These are phyloP conservation scores for Doryteuthis pealeii DNA, from an alignment of 1,140 invertebrate genomes.

Conservation along the genomic window DNA sequence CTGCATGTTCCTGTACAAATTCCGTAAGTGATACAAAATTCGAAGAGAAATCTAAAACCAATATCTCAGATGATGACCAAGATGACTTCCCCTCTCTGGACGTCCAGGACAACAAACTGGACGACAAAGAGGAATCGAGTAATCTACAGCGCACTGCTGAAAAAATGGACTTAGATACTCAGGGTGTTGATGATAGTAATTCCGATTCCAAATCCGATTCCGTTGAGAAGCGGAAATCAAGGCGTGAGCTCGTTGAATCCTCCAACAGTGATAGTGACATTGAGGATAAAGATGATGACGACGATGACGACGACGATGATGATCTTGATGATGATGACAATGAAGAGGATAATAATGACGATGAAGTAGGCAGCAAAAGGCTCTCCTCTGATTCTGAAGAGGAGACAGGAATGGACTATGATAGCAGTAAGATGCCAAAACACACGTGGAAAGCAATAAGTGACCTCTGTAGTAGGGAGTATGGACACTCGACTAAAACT, in stretches of 20 bases:
- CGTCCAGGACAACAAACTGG: conserved; percentile 20
- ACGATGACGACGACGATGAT: conserved; percentile 49
- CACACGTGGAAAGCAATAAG: conserved; percentile 69
- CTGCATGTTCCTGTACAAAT: conserved; percentile 13
- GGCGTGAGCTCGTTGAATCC: background rate
- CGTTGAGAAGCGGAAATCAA: conserved; percentile 19
- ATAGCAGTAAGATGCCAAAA: conserved; percentile 63
- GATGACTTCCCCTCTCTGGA: conserved; percentile 17
- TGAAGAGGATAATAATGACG: conserved; percentile 20
- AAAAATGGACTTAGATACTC: conserved; percentile 17
- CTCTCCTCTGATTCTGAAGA: conserved; percentile 20
- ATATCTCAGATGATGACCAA: background rate
- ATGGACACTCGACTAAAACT: conserved; percentile 36
- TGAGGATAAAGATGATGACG: conserved; percentile 22
- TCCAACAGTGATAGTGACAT: conserved; percentile 22
- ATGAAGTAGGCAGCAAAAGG: conserved; percentile 17
- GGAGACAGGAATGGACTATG: conserved; percentile 16
- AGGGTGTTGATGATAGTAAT: conserved; percentile 30
- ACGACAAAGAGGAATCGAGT: background rate
- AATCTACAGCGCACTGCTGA: background rate
- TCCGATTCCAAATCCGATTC: conserved; percentile 10
- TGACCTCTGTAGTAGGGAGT: conserved; percentile 54
- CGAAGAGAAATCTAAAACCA: conserved; percentile 19
- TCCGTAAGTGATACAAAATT: conserved; percentile 21
- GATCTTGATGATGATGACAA: conserved; percentile 26